A percentile compares a stretch with the other conserved stretches of the same genome.
Evolutionary conservation across 23 tunicate species (phyloP).

Genomic region (Styela clava): DNA sequence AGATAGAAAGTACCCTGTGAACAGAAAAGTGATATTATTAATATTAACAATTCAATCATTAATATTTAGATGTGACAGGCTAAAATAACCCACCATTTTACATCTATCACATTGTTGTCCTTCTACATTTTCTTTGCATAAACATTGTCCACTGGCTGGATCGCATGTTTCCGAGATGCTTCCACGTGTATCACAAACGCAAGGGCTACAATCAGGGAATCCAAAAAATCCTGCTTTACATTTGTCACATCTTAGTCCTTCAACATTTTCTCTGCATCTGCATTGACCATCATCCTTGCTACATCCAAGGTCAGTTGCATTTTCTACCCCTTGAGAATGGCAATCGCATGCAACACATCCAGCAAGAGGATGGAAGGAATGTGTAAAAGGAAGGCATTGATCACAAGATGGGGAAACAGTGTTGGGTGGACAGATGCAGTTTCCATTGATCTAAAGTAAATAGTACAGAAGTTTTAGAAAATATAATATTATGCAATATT

Average conservation of each 20-base stretch:
- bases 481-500: too few relatives aligned
- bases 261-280: constrained; percentile 71
- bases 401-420: constrained; percentile 67
- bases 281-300: constrained; percentile 73
- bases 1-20: constrained; percentile 63
- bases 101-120: constrained; percentile 89
- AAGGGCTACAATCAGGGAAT: constrained; percentile 81
- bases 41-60: background rate
- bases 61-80: background rate
- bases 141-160: constrained; percentile 67
- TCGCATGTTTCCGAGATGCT: constrained; percentile 75
- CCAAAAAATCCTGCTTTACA: constrained; percentile 89
- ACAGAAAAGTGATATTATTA: background rate
- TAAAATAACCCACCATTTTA: constrained; percentile 56
- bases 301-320: constrained; percentile 63
- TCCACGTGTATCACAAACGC: constrained; percentile 83
- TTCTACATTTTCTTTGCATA: constrained; percentile 94
- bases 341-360: constrained; percentile 91
- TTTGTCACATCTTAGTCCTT: constrained; percentile 88
- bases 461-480: too few relatives aligned
- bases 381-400: constrained; percentile 69
- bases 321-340: constrained; percentile 67
- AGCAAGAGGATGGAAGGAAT: constrained; percentile 72
- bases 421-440: constrained; percentile 95
- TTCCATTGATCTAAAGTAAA: constrained; percentile 57